Conservation (phyloP, 2,888 invertebrate genomes). For the Coenonympha glycerion region DNA sequence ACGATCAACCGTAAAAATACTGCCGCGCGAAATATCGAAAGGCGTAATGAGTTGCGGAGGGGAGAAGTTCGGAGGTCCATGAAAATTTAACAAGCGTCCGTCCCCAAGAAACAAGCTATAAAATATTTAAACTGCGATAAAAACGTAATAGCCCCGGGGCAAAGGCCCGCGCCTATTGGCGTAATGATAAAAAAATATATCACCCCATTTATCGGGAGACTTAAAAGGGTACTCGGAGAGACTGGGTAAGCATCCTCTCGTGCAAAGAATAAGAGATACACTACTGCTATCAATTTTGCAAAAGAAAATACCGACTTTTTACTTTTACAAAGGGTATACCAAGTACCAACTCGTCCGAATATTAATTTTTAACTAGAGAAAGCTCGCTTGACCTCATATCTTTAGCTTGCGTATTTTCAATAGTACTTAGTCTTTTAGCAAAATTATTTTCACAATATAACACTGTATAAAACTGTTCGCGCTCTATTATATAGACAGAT, state of each 20-base stretch:
- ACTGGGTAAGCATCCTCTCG: not conserved
- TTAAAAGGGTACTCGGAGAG: conserved; percentile 1
- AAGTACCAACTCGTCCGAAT: too few relatives aligned
- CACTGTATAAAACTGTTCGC: too few relatives aligned
- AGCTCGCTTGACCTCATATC: too few relatives aligned
- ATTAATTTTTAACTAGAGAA: too few relatives aligned
- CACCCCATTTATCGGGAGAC: conserved; percentile 1
- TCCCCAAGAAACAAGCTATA: conserved; percentile 24
- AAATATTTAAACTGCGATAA: conserved; percentile 33
- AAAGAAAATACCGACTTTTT: not conserved
- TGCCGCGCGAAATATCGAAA: not conserved
- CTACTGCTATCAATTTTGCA: not conserved
- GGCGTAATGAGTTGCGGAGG: conserved; percentile 28
- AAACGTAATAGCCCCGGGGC: conserved; percentile 15
- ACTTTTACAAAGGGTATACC: too few relatives aligned
- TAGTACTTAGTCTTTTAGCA: too few relatives aligned
- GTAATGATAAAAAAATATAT: conserved; percentile 15
- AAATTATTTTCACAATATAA: too few relatives aligned
- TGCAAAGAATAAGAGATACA: not conserved
- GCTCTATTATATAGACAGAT: too few relatives aligned
- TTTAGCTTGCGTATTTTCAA: too few relatives aligned
- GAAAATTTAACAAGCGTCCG: conserved; percentile 60
- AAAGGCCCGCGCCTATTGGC: conserved; percentile 12
- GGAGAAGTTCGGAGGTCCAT: conserved; percentile 39
- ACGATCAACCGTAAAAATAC: not conserved